These are phyloP conservation scores for Meteorus colon DNA, from an alignment of 2,888 invertebrate genomes.

Conservation along the genomic window DNA sequence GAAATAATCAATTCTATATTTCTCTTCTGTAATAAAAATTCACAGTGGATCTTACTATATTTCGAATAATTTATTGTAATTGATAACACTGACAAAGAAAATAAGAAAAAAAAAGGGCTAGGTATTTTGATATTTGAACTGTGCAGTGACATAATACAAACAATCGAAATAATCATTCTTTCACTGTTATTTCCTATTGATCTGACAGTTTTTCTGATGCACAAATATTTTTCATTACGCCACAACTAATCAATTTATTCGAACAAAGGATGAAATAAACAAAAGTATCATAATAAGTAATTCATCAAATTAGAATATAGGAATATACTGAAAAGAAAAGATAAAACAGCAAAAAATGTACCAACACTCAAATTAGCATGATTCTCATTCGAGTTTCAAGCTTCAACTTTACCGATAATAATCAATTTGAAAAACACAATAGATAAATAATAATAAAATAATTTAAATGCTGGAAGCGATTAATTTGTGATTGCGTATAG, in stretches of 20 bases:
- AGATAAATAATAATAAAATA: neutral
- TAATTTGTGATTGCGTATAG: neutral
- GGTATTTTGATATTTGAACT: slow-evolving; percentile 5
- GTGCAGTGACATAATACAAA: neutral
- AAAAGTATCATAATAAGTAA: neutral
- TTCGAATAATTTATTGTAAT: neutral
- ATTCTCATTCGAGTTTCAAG: neutral
- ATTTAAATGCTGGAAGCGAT: slow-evolving; percentile 11
- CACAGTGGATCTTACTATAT: slow-evolving; percentile 1
- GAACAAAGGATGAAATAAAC: neutral
- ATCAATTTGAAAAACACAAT: slow-evolving; percentile 4
- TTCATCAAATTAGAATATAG: neutral
- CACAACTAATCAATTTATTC: neutral
- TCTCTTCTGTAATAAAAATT: neutral
- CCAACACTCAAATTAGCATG: neutral
- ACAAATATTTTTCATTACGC: slow-evolving; percentile 36
- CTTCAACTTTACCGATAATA: neutral
- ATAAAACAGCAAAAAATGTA: neutral
- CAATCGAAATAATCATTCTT: slow-evolving; percentile 29
- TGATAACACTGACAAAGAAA: neutral
- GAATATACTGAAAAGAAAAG: neutral
- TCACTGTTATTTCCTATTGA: slow-evolving; percentile 27
- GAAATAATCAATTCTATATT: neutral
- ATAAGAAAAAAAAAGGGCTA: neutral
- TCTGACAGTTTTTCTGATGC: slow-evolving; percentile 21